phyloP scores from a whole-genome alignment of 2,797 vertebrate genomes.

The Bradypus variegatus region DNA sequence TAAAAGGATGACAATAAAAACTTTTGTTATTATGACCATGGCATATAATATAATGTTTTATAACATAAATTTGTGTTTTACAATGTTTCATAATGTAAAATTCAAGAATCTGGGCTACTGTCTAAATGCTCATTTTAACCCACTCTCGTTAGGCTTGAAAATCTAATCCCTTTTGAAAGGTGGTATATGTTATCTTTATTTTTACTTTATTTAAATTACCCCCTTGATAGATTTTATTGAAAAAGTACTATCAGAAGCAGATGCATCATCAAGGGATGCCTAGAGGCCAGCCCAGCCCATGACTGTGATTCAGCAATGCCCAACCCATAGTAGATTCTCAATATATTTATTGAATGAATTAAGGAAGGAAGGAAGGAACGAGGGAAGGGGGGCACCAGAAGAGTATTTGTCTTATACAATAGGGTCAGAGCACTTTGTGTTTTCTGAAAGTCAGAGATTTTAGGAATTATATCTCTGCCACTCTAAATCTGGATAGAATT shows the following conservation, averaged over 20 bases:
- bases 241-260: background rate
- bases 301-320: background rate
- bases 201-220: conserved; percentile 44
- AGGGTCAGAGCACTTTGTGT: background rate
- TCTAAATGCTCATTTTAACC: conserved; percentile 27
- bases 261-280: background rate
- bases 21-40: background rate
- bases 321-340: background rate
- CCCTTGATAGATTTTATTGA: background rate
- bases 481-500: conserved; percentile 3
- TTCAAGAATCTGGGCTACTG: background rate
- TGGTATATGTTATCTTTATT: conserved; percentile 31
- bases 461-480: background rate
- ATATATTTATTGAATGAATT: background rate
- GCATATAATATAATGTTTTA: background rate
- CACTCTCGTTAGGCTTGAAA: conserved; percentile 40
- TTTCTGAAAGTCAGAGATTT: background rate
- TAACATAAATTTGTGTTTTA: background rate
- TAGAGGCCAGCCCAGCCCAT: background rate
- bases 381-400: background rate
- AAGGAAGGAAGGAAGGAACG: background rate
- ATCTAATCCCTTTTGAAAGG: conserved; percentile 47
- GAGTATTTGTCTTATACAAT: background rate
- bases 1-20: background rate
- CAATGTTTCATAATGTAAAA: background rate